A percentile compares a stretch with the other conserved stretches of the same genome.
Evolutionary conservation across 2,797 vertebrate genomes (phyloP).

Genomic region (Acanthiza pusilla): DNA sequence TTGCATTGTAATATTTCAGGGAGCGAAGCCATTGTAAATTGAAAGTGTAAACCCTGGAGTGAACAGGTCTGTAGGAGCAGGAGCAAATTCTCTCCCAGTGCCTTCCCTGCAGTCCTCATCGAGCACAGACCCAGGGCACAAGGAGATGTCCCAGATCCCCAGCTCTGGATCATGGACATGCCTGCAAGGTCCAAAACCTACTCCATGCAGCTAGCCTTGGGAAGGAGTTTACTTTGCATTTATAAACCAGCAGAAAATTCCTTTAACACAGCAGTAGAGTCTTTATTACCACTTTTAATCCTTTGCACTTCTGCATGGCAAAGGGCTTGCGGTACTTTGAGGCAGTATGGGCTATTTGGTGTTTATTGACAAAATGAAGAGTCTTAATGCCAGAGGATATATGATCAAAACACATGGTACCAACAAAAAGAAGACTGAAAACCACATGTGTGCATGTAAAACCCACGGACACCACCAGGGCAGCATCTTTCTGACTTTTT

Average conservation of each 20-base stretch:
- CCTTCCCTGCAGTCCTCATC: not conserved
- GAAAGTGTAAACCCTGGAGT: not conserved
- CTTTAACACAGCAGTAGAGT: not conserved
- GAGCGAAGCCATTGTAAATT: not conserved
- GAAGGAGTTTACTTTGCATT: not conserved
- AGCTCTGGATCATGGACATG: not conserved
- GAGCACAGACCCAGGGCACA: not conserved
- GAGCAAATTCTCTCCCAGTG: fast-evolving
- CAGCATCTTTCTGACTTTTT: not conserved
- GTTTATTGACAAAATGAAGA: not conserved
- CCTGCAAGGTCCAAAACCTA: not conserved
- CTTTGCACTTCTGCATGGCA: not conserved
- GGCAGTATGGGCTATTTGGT: not conserved
- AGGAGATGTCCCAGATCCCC: fast-evolving
- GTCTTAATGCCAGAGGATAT: not conserved
- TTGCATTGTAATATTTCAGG: not conserved
- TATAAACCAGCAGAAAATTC: not conserved
- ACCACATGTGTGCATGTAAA: not conserved
- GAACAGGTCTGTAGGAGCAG: not conserved
- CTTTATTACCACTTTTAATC: not conserved
- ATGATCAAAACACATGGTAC: not conserved
- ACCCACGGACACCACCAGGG: not conserved
- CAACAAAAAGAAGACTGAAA: not conserved
- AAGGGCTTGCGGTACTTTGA: not conserved
- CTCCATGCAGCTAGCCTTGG: not conserved